Conservation (phyloP, 2,888 invertebrate species). For the Leptothorax acervorum region DNA sequence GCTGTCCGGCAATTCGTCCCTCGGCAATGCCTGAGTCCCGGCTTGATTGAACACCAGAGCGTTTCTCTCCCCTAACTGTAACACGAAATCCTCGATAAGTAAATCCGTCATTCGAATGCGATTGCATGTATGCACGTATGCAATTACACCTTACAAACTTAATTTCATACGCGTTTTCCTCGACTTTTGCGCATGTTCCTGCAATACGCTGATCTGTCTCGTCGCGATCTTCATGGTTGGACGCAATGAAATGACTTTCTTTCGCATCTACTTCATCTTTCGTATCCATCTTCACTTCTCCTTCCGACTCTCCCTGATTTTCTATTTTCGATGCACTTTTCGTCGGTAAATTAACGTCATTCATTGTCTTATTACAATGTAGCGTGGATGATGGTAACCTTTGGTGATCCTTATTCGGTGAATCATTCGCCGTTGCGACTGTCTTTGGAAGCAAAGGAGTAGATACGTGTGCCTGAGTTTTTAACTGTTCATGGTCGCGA, state of each 20-base stretch:
- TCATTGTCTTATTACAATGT: slow-evolving; percentile 10
- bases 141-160: slow-evolving; percentile 73
- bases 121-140: slow-evolving; percentile 25
- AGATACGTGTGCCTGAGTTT: slow-evolving; percentile 87
- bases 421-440: neutral
- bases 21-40: slow-evolving; percentile 86
- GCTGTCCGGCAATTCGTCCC: slow-evolving; percentile 93
- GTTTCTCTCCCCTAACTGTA: slow-evolving; percentile 91
- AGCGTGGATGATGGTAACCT: neutral
- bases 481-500: slow-evolving; percentile 89
- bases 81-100: slow-evolving; percentile 64
- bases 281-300: neutral
- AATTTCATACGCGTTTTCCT: slow-evolving; percentile 58
- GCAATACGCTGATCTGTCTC: neutral
- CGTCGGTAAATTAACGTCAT: neutral
- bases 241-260: slow-evolving; percentile 1
- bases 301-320: neutral
- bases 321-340: neutral
- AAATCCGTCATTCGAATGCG: neutral
- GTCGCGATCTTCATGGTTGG: neutral
- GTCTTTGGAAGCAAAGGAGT: slow-evolving; percentile 27
- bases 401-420: slow-evolving; percentile 4
- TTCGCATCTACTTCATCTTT: neutral
- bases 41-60: slow-evolving; percentile 91
- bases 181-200: neutral